These are phyloP conservation scores for Argopecten irradians DNA, from an alignment of 1,140 invertebrate species.

Conservation along the genomic window DNA sequence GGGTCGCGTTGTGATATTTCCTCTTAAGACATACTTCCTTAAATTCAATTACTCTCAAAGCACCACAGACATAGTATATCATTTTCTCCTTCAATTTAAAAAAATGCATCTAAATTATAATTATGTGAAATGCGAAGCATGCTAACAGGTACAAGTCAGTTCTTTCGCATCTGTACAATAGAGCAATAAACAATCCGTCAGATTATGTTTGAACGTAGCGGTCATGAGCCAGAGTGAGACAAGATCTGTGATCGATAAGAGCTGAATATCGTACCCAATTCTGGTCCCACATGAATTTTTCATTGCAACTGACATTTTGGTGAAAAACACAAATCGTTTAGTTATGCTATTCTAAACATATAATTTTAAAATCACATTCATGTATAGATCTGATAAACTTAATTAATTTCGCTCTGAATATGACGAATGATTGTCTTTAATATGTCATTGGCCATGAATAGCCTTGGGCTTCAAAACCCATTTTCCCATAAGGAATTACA, in stretches of 20 bases:
- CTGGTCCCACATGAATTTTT: not conserved
- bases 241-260: not conserved
- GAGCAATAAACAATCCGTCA: not conserved
- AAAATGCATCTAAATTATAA: not conserved
- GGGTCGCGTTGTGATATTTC: not conserved
- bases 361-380: too few relatives aligned
- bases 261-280: not conserved
- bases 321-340: too few relatives aligned
- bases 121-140: not conserved
- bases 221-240: not conserved
- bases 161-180: not conserved
- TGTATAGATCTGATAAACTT: too few relatives aligned
- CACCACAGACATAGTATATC: not conserved
- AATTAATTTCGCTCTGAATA: too few relatives aligned
- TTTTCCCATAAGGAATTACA: too few relatives aligned
- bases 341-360: too few relatives aligned
- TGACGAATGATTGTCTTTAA: too few relatives aligned
- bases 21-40: not conserved
- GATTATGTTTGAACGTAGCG: not conserved
- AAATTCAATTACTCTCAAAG: not conserved
- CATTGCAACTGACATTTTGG: not conserved
- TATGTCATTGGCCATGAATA: too few relatives aligned
- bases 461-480: too few relatives aligned
- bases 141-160: not conserved
- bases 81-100: not conserved